phyloP scores from a whole-genome alignment of 2,888 invertebrate genomes.

The Ectropis crepuscularia region DNA sequence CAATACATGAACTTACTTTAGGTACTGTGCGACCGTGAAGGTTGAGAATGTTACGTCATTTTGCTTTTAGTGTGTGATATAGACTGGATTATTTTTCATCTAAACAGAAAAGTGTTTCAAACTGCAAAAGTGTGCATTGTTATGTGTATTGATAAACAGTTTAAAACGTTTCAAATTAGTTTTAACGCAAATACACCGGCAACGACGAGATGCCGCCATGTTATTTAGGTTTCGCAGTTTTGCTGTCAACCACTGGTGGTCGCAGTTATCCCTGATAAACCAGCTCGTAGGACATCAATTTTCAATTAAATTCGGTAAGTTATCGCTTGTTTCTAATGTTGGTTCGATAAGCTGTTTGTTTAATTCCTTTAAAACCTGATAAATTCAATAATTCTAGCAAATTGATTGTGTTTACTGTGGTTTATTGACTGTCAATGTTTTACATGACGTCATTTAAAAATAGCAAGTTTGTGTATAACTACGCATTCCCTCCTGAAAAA shows the following conservation, averaged over 20 bases:
- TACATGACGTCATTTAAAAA: constrained; percentile 75
- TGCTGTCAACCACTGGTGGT: constrained; percentile 78
- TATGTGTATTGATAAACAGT: constrained; percentile 58
- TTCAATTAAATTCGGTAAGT: constrained; percentile 58
- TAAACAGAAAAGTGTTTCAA: constrained; percentile 64
- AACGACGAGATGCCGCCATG: constrained; percentile 83
- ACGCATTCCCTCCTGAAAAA: constrained; percentile 31
- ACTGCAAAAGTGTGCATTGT: constrained; percentile 54
- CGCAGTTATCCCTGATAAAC: constrained; percentile 66
- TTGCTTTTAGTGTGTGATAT: constrained; percentile 77
- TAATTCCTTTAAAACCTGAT: constrained; percentile 2
- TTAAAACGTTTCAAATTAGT: constrained; percentile 61
- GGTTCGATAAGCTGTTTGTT: not conserved
- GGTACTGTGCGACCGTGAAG: constrained; percentile 80
- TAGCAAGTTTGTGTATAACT: constrained; percentile 51
- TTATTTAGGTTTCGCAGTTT: constrained; percentile 77
- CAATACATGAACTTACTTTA: constrained; percentile 57
- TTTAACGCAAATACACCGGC: constrained; percentile 73
- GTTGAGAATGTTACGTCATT: constrained; percentile 85
- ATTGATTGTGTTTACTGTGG: constrained; percentile 69
- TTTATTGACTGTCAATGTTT: constrained; percentile 81
- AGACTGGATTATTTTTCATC: constrained; percentile 68
- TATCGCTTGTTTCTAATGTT: constrained; percentile 30
- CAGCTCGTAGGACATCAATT: constrained; percentile 54
- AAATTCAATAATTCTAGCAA: constrained; percentile 27